These are phyloP conservation scores for Drosophila obscura DNA, from an alignment of 1,140 invertebrate genomes.

Conservation along the genomic window DNA sequence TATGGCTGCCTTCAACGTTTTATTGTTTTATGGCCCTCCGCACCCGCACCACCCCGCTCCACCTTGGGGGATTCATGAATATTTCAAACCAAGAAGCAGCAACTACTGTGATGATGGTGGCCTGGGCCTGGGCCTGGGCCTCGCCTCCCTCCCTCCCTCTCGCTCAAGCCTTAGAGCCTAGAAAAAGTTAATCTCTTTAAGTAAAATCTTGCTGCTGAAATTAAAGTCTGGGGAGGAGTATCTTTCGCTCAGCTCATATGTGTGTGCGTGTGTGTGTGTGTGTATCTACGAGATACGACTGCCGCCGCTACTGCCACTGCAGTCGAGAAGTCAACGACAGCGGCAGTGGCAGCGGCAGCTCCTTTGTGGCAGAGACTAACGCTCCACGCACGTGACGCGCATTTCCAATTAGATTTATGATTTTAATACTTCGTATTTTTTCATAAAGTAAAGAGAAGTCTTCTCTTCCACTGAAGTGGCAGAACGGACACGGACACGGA, in stretches of 20 bases:
- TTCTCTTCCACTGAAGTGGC: constrained; percentile 50
- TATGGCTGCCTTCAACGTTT: constrained; percentile 52
- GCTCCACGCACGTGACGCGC: constrained; percentile 75
- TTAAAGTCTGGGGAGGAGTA: constrained; percentile 51
- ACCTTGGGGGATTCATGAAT: constrained; percentile 61
- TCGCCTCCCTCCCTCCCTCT: not conserved
- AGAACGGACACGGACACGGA: not conserved
- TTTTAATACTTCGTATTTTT: constrained; percentile 82
- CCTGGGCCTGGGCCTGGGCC: constrained; percentile 4
- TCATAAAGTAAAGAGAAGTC: constrained; percentile 57
- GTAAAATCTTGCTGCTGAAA: constrained; percentile 67
- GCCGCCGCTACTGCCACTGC: constrained; percentile 13
- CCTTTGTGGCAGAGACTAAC: constrained; percentile 75
- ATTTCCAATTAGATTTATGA: constrained; percentile 80
- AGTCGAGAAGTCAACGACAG: constrained; percentile 32
- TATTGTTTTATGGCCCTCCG: constrained; percentile 72
- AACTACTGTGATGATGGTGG: constrained; percentile 35
- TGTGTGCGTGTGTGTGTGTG: not conserved
- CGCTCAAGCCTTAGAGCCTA: constrained; percentile 51
- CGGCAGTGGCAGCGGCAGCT: constrained; percentile 52
- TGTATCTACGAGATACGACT: constrained; percentile 34
- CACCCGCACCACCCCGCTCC: constrained; percentile 15
- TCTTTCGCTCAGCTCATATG: constrained; percentile 4
- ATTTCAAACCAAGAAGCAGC: constrained; percentile 63
- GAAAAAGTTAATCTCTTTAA: constrained; percentile 77